A percentile compares a stretch with the other conserved stretches of the same genome.
These are phyloP conservation scores for Drosophila kambysellisi DNA, from an alignment of 2,888 invertebrate genomes.

Conservation along the genomic window DNA sequence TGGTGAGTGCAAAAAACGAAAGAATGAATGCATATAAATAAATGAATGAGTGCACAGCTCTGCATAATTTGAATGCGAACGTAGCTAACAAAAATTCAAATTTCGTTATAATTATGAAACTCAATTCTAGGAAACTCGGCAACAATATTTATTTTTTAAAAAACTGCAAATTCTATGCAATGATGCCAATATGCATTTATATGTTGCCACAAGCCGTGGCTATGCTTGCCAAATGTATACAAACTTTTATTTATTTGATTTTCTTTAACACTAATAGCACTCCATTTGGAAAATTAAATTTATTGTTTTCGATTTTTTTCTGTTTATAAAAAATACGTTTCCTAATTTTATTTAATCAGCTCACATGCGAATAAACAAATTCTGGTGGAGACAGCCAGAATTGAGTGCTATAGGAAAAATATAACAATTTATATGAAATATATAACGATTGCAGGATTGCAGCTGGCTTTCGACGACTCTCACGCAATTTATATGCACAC, in stretches of 20 bases:
- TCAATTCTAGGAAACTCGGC: slow-evolving; percentile 22
- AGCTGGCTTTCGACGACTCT: slow-evolving; percentile 23
- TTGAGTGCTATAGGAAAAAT: neutral
- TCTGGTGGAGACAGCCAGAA: neutral
- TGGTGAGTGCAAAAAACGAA: slow-evolving; percentile 35
- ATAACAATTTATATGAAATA: neutral
- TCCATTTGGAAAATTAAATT: neutral
- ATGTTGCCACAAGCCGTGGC: neutral
- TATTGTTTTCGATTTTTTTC: neutral
- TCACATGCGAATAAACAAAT: neutral
- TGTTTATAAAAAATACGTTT: neutral
- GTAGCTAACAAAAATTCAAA: slow-evolving; percentile 32
- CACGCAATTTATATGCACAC: slow-evolving; percentile 62
- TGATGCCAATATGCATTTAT: neutral
- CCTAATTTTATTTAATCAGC: neutral
- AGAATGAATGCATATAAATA: slow-evolving; percentile 61
- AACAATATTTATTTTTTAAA: slow-evolving; percentile 26
- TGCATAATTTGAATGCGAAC: slow-evolving; percentile 35
- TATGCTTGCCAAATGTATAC: neutral
- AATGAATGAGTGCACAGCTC: slow-evolving; percentile 57
- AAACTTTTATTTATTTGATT: neutral
- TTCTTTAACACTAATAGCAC: neutral
- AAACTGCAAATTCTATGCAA: slow-evolving; percentile 4
- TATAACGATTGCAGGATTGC: slow-evolving; percentile 41
- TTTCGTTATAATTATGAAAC: slow-evolving; percentile 52